Evolutionary conservation across 2,888 invertebrate genomes (phyloP), one percentile per base, ranked within the genome.

Genomic region (Ptychoptera albimana): DNA sequence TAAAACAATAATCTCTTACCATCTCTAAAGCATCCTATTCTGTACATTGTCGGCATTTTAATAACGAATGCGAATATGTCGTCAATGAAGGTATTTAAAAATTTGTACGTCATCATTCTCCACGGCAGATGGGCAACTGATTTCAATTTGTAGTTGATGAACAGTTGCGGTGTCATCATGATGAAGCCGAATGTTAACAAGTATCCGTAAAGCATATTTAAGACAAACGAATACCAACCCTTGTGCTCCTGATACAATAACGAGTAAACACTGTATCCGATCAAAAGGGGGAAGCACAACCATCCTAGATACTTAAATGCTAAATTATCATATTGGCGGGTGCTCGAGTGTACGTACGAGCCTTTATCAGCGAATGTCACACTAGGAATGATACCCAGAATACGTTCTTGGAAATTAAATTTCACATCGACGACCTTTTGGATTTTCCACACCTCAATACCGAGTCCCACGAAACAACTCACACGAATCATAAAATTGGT

Each of bases 1-100:
- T 8, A 7, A 32, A 32, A 32, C n/a, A 9, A 9, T 30, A 30
- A 11, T 32, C 6, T 32, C 9, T 32, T 60, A 80, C 80, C 91
- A 72, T 97, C 97, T 64, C 97, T 79, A 72, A 98, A 93, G 69
- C 97, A 98, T 36, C 97, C 97, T 56, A 98, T 66, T 53, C 97
- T 76, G 60, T 99, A 98, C 77, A 98, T 84, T 1, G 94, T 97
- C 29, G 98, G 98, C 98, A 98, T 98, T 69, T 96, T 94, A 56
- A 99, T 98, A 50, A 99, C 94, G 72, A 99, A 98, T 47, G 98
- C 98, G 71, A 99, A 98, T 56, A 99, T 92, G 65, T 99, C 98
- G 69, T 98, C 98, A 56, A 98, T 97, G 66, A 98, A 98, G 15
- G 98, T 98, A 65, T 98, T 98, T 46, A 98, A 77, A 64, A 96